These are phyloP conservation scores for Paelopatides confundens DNA, from an alignment of 53 echinoderm and acorn worm genomes.

Conservation along the genomic window DNA sequence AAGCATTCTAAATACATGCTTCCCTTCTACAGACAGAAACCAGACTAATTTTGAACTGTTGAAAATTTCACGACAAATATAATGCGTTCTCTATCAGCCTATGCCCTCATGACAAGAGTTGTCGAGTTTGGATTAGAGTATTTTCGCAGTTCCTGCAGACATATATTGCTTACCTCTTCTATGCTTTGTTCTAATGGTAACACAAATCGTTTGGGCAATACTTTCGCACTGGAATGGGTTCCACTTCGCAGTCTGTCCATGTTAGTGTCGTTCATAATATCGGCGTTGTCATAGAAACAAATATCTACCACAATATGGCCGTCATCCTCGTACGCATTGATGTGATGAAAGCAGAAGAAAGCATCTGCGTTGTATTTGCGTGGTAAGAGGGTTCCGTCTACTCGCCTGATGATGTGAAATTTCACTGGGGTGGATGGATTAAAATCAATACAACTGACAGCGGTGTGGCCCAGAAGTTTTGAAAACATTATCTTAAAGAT, in stretches of 20 bases:
- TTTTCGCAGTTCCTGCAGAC: too few relatives aligned
- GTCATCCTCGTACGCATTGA: constrained; percentile 85
- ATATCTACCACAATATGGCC: constrained; percentile 71
- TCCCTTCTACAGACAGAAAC: too few relatives aligned
- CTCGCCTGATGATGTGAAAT: constrained; percentile 71
- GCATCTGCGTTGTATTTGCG: constrained; percentile 64
- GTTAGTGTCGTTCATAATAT: not conserved
- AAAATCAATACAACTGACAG: constrained; percentile 47
- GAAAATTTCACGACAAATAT: too few relatives aligned
- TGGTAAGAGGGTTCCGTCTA: constrained; percentile 58
- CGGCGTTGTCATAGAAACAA: constrained; percentile 37
- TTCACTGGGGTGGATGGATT: constrained; percentile 42
- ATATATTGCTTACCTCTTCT: not conserved
- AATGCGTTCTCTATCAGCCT: too few relatives aligned
- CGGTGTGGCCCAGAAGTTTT: constrained; percentile 1
- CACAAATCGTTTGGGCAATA: not conserved
- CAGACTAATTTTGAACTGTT: too few relatives aligned
- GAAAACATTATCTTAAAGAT: constrained; percentile 41
- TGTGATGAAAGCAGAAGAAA: constrained; percentile 84
- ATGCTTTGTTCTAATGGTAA: not conserved
- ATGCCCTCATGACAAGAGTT: too few relatives aligned
- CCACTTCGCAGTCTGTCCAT: not conserved
- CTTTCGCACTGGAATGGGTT: not conserved
- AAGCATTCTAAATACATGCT: too few relatives aligned
- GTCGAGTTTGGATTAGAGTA: too few relatives aligned